phyloP scores from a whole-genome alignment of 1,140 invertebrate genomes.

The Halictus rubicundus region DNA sequence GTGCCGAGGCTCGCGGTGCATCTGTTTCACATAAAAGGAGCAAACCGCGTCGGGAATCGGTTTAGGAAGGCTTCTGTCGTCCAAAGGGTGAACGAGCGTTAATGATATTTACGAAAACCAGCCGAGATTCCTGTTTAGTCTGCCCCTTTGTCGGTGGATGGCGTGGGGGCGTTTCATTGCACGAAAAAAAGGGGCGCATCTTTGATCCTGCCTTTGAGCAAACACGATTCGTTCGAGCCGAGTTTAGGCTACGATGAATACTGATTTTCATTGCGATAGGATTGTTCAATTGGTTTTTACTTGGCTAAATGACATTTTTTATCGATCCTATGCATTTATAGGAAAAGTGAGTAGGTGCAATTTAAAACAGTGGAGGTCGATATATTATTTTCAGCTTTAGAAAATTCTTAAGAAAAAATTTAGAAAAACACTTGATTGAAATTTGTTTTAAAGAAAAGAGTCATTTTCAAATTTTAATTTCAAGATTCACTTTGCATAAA shows the following conservation, averaged over 20 bases:
- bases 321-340: too few species aligned
- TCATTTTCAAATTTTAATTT: too few species aligned
- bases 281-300: not conserved
- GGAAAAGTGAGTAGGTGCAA: too few species aligned
- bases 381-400: too few species aligned
- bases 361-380: too few species aligned
- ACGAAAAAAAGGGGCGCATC: not conserved
- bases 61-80: conserved; percentile 57
- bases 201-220: not conserved
- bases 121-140: conserved; percentile 51
- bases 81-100: conserved; percentile 52
- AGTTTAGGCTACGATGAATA: not conserved
- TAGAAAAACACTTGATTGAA: too few species aligned
- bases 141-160: conserved; percentile 27
- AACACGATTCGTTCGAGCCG: not conserved
- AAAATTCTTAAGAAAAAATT: too few species aligned
- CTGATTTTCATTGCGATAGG: not conserved
- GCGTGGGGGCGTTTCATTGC: not conserved
- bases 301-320: too few species aligned
- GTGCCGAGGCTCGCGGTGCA: conserved; percentile 46
- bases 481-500: too few species aligned
- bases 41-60: conserved; percentile 29
- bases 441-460: too few species aligned
- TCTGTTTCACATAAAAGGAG: conserved; percentile 70
- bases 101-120: conserved; percentile 49